Evolutionary conservation across 1,140 invertebrate species (phyloP).

Genomic region (Scaptomyza hsui): DNA sequence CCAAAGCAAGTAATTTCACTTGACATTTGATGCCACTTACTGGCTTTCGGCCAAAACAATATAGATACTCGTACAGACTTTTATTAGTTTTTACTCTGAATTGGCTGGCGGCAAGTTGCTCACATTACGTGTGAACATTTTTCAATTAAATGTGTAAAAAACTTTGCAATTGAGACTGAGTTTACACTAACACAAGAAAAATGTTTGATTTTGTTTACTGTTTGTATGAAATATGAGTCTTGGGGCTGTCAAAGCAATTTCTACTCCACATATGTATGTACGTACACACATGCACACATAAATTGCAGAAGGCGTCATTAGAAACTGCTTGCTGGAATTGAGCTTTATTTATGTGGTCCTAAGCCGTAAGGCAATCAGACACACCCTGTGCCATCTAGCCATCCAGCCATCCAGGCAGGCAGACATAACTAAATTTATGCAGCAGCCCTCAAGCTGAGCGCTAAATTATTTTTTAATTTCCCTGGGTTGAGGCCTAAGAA

Average conservation of each 20-base stretch:
- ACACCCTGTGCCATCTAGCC: slow-evolving; percentile 60
- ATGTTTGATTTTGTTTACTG: slow-evolving; percentile 23
- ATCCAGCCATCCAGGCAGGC: background rate
- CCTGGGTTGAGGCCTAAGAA: slow-evolving; percentile 48
- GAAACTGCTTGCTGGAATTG: slow-evolving; percentile 32
- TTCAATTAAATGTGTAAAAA: slow-evolving; percentile 64
- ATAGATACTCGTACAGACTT: slow-evolving; percentile 16
- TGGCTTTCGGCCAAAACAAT: slow-evolving; percentile 36
- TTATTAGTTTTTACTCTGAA: slow-evolving; percentile 45
- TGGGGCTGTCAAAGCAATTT: slow-evolving; percentile 45
- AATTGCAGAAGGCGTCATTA: slow-evolving; percentile 44
- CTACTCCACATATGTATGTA: slow-evolving; percentile 6
- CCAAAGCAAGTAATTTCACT: slow-evolving; percentile 23
- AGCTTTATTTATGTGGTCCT: slow-evolving; percentile 28
- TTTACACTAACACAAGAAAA: slow-evolving; percentile 23
- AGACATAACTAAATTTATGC: slow-evolving; percentile 62
- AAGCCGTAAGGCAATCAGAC: slow-evolving; percentile 59
- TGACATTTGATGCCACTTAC: slow-evolving; percentile 30
- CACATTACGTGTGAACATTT: slow-evolving; percentile 56
- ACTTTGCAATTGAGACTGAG: slow-evolving; percentile 50
- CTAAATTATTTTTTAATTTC: slow-evolving; percentile 83
- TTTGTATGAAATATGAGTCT: slow-evolving; percentile 55
- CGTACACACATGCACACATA: slow-evolving; percentile 14
- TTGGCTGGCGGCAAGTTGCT: slow-evolving; percentile 30
- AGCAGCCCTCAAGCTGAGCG: slow-evolving; percentile 55